Conservation (phyloP, 2,888 invertebrate genomes). For the Sphinx pinastri region DNA sequence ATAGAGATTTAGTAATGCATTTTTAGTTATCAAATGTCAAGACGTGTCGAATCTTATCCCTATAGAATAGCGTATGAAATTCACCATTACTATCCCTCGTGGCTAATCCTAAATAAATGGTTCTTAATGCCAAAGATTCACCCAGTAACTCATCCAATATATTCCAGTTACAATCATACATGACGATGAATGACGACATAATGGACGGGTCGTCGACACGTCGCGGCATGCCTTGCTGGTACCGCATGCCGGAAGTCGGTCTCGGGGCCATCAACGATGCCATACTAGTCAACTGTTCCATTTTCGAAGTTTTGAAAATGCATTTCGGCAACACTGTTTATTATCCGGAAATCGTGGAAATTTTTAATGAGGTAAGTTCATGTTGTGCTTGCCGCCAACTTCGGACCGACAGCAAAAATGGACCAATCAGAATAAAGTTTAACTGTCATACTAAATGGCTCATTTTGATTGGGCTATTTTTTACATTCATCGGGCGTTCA, state of each 20-base stretch:
- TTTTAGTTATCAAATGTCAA: too few relatives aligned
- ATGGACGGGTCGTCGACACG: conserved; percentile 94
- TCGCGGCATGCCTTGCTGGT: conserved; percentile 96
- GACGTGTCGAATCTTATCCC: too few relatives aligned
- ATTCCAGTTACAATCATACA: conserved; percentile 91
- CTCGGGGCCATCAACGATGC: conserved; percentile 93
- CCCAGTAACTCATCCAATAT: neutral
- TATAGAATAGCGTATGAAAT: too few relatives aligned
- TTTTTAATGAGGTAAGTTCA: conserved; percentile 89
- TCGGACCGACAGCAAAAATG: too few relatives aligned
- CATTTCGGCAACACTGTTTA: conserved; percentile 88
- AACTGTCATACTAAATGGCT: too few relatives aligned
- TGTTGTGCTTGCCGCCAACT: neutral
- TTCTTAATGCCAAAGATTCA: neutral
- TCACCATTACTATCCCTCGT: too few relatives aligned
- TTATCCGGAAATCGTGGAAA: conserved; percentile 88
- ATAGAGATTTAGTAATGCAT: too few relatives aligned
- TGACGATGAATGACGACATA: conserved; percentile 94
- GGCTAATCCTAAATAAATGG: conserved; percentile 9
- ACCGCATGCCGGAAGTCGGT: conserved; percentile 88
- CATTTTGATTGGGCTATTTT: too few relatives aligned
- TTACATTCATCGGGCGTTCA: too few relatives aligned
- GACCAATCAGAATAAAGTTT: too few relatives aligned
- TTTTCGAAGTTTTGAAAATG: conserved; percentile 88
- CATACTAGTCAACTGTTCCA: conserved; percentile 89